These are phyloP conservation scores for Stenopsyche tienmushanensis DNA, from an alignment of 1,140 invertebrate species.

Conservation along the genomic window DNA sequence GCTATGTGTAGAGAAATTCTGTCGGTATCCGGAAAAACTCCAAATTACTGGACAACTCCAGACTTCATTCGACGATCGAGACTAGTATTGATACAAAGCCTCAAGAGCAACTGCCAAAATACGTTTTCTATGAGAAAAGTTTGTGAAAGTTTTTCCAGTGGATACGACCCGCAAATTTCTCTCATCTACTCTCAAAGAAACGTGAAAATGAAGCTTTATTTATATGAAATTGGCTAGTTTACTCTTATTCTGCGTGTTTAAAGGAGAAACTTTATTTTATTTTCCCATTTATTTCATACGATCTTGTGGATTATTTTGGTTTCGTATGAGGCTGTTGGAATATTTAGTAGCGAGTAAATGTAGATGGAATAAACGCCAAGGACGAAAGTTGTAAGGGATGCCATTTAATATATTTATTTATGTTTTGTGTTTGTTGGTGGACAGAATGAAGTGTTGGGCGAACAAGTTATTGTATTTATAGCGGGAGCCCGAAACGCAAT, in stretches of 20 bases:
- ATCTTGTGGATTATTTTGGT: too few species aligned
- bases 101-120: slow-evolving; percentile 23
- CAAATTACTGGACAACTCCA: slow-evolving; percentile 14
- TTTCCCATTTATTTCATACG: neutral
- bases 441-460: neutral
- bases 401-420: too few species aligned
- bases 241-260: too few species aligned
- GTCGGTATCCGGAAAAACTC: slow-evolving; percentile 22
- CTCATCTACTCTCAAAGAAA: slow-evolving; percentile 10
- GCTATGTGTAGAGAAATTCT: too few species aligned
- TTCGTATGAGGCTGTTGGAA: too few species aligned
- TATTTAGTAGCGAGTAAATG: too few species aligned
- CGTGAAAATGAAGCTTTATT: slow-evolving; percentile 8
- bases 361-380: too few species aligned
- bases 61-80: neutral
- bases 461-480: too few species aligned
- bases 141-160: slow-evolving; percentile 24
- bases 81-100: slow-evolving; percentile 34
- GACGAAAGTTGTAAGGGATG: too few species aligned
- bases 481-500: slow-evolving; percentile 14
- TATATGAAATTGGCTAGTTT: too few species aligned
- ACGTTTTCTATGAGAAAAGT: slow-evolving; percentile 39
- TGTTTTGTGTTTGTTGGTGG: neutral
- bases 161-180: slow-evolving; percentile 19
- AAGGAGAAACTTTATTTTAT: neutral